Percentiles rank a stretch among this genome's conserved stretches.
phyloP scores from a whole-genome alignment of 2,113 vertebrate genomes.

The Centropristis striata region DNA sequence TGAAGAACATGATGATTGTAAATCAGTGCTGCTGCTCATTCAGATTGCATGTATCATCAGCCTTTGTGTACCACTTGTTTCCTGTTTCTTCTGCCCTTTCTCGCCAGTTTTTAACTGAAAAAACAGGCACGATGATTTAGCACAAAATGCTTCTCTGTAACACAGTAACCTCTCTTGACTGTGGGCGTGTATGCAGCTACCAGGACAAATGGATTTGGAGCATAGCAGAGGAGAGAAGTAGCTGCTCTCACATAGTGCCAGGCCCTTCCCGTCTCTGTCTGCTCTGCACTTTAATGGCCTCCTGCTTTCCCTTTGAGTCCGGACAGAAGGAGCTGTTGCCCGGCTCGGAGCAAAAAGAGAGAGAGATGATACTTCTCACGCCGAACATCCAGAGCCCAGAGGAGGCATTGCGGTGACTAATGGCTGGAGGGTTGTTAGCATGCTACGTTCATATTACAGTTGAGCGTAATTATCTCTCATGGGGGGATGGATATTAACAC shows the following conservation, averaged over 20 bases:
- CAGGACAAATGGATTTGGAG: conserved; percentile 50
- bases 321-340: conserved; percentile 68
- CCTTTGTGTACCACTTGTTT: not conserved
- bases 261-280: conserved; percentile 55
- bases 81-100: not conserved
- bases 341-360: conserved; percentile 10
- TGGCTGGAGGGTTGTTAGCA: conserved; percentile 70
- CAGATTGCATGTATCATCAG: not conserved
- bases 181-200: conserved; percentile 44
- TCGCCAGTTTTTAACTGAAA: not conserved
- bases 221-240: conserved; percentile 37
- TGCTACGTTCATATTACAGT: conserved; percentile 75
- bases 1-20: not conserved
- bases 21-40: conserved; percentile 1
- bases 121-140: conserved; percentile 28
- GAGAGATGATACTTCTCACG: conserved; percentile 53
- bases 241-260: conserved; percentile 40
- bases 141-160: conserved; percentile 45
- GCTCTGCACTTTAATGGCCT: conserved; percentile 60
- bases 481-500: conserved; percentile 63
- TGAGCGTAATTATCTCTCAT: conserved; percentile 71
- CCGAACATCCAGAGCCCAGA: conserved; percentile 47
- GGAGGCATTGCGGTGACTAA: conserved; percentile 66
- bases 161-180: conserved; percentile 29
- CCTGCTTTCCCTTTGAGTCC: conserved; percentile 45